Evolutionary conservation across 2,888 invertebrate genomes (phyloP).

Genomic region (Aphrophora alni): DNA sequence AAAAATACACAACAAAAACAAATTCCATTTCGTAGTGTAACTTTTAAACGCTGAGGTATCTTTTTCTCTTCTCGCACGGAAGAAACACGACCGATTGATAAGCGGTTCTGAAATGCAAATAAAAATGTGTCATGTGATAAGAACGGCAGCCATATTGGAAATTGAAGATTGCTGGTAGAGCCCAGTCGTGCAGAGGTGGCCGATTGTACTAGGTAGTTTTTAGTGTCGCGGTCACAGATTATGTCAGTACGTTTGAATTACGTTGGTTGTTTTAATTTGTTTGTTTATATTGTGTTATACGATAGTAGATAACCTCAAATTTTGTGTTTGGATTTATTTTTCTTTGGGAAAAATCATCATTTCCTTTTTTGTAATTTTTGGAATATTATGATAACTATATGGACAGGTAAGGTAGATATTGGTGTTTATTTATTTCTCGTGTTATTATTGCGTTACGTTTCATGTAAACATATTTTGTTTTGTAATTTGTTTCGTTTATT

Average conservation of each 20-base stretch:
- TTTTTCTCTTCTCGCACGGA: not conserved
- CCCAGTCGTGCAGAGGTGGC: not conserved
- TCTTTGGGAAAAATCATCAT: not conserved
- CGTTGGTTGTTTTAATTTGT: not conserved
- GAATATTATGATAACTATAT: not conserved
- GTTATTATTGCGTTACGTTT: too few species aligned
- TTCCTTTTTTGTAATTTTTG: not conserved
- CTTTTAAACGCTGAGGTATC: too few species aligned
- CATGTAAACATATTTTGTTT: too few species aligned
- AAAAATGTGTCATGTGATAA: slow-evolving; percentile 24
- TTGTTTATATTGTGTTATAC: not conserved
- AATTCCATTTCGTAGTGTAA: not conserved
- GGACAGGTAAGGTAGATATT: not conserved
- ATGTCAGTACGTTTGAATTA: not conserved
- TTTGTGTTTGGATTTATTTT: not conserved
- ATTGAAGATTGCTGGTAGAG: not conserved
- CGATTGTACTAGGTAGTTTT: not conserved
- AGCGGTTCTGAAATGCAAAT: slow-evolving; percentile 23
- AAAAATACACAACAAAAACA: too few species aligned
- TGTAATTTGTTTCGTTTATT: too few species aligned
- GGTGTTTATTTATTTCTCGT: not conserved
- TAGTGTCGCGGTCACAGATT: not conserved
- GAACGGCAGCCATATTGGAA: slow-evolving; percentile 12
- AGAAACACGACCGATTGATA: not conserved
- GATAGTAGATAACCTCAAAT: not conserved